Conservation (phyloP, 2,888 invertebrate species). For the Plebejus argus region DNA sequence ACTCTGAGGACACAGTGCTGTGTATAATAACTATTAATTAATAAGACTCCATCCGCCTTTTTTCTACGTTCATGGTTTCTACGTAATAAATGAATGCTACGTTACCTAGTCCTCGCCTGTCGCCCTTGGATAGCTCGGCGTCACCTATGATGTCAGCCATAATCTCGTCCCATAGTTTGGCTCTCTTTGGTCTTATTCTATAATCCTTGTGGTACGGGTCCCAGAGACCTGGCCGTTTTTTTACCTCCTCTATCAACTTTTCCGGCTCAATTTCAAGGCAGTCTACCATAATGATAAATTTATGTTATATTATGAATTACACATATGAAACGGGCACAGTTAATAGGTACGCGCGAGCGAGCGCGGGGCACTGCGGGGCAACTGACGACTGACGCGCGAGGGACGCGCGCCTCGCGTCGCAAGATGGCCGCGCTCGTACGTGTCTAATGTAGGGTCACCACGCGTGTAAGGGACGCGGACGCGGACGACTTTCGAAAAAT, state of each 20-base stretch:
- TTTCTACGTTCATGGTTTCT: too few relatives aligned
- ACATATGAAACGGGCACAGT: not conserved
- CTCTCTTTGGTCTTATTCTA: slow-evolving; percentile 57
- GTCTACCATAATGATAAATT: slow-evolving; percentile 46
- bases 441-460: slow-evolving; percentile 50
- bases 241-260: slow-evolving; percentile 67
- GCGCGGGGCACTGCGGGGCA: slow-evolving; percentile 56
- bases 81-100: not conserved
- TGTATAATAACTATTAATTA: too few relatives aligned
- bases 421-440: slow-evolving; percentile 58
- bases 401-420: slow-evolving; percentile 64
- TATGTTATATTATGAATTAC: not conserved
- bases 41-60: too few relatives aligned
- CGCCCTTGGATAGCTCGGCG: slow-evolving; percentile 65
- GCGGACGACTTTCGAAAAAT: not conserved
- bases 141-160: slow-evolving; percentile 61
- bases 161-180: slow-evolving; percentile 65
- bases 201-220: slow-evolving; percentile 63
- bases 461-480: too few relatives aligned
- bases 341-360: slow-evolving; percentile 52
- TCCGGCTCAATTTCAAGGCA: slow-evolving; percentile 72
- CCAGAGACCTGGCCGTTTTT: slow-evolving; percentile 71
- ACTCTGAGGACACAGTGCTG: too few relatives aligned
- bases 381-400: slow-evolving; percentile 76
- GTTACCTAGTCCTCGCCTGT: slow-evolving; percentile 70